A percentile compares a stretch with the other conserved stretches of the same genome.
phyloP scores from a whole-genome alignment of 1,140 invertebrate species.

The Apis cerana region DNA sequence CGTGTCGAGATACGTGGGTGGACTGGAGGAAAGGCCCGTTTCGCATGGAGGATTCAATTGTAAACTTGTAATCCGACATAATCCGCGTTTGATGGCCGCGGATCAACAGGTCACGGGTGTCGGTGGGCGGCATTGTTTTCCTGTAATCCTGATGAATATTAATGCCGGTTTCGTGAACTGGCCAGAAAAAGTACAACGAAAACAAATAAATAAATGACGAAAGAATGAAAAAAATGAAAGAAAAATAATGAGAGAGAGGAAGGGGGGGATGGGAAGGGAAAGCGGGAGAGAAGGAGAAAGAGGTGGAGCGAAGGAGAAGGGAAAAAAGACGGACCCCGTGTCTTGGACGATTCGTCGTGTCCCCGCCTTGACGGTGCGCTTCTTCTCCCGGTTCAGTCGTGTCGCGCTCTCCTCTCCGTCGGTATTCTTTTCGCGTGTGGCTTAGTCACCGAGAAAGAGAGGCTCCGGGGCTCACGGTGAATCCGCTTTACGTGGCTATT shows the following conservation, averaged over 20 bases:
- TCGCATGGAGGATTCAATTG: slow-evolving; percentile 74
- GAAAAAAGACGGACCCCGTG: neutral
- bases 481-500: slow-evolving; percentile 75
- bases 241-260: neutral
- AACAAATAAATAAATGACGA: neutral
- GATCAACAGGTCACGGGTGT: slow-evolving; percentile 74
- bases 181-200: neutral
- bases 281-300: neutral
- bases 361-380: neutral
- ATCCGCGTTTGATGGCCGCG: slow-evolving; percentile 73
- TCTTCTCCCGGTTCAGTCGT: neutral
- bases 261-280: neutral
- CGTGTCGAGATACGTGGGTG: slow-evolving; percentile 40
- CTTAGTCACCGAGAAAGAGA: slow-evolving; percentile 72
- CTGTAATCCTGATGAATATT: slow-evolving; percentile 78
- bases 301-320: neutral
- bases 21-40: slow-evolving; percentile 32
- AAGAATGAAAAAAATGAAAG: too few species aligned
- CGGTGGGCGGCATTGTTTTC: slow-evolving; percentile 75
- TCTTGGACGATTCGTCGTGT: slow-evolving; percentile 11
- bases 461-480: slow-evolving; percentile 53
- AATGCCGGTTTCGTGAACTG: slow-evolving; percentile 70
- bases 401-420: slow-evolving; percentile 51
- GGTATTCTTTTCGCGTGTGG: slow-evolving; percentile 78
- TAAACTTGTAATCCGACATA: slow-evolving; percentile 75